A percentile compares a stretch with the other conserved stretches of the same genome.
Conservation (phyloP, 2,113 vertebrate genomes). For the Tachysurus fulvidraco region DNA sequence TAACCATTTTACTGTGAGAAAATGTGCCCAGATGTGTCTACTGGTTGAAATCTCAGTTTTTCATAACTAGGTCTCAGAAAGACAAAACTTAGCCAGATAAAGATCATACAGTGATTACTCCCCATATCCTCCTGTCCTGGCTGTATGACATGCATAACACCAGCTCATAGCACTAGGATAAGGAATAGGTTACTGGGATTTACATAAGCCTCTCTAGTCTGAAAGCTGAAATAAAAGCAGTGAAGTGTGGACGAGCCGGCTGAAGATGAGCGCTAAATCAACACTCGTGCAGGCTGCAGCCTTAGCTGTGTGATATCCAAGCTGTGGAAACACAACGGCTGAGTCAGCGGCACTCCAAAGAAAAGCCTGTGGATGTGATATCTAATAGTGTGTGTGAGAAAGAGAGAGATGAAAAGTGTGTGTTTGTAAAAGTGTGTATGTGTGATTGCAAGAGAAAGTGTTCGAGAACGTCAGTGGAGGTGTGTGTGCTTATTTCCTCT, state of each 20-base stretch:
- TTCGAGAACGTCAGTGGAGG: not conserved
- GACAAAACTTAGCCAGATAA: not conserved
- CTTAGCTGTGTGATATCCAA: conserved; percentile 18
- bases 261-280: not conserved
- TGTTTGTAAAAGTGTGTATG: not conserved
- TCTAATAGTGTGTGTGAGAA: not conserved
- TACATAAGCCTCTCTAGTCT: conserved; percentile 26
- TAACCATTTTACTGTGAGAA: not conserved
- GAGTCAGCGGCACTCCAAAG: conserved; percentile 32
- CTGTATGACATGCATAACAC: not conserved
- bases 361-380: conserved; percentile 36
- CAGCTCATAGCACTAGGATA: not conserved
- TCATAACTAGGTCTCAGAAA: not conserved
- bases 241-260: conserved; percentile 4
- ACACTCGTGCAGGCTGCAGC: not conserved
- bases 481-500: not conserved
- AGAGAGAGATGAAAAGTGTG: not conserved
- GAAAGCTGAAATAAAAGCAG: conserved; percentile 21
- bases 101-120: not conserved
- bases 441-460: not conserved
- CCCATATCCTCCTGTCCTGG: not conserved
- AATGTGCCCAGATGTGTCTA: not conserved
- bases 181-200: conserved; percentile 28
- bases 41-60: not conserved
- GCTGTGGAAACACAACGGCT: conserved; percentile 23